These are phyloP conservation scores for Sprattus sprattus DNA, from an alignment of 2,113 vertebrate species.

Conservation along the genomic window DNA sequence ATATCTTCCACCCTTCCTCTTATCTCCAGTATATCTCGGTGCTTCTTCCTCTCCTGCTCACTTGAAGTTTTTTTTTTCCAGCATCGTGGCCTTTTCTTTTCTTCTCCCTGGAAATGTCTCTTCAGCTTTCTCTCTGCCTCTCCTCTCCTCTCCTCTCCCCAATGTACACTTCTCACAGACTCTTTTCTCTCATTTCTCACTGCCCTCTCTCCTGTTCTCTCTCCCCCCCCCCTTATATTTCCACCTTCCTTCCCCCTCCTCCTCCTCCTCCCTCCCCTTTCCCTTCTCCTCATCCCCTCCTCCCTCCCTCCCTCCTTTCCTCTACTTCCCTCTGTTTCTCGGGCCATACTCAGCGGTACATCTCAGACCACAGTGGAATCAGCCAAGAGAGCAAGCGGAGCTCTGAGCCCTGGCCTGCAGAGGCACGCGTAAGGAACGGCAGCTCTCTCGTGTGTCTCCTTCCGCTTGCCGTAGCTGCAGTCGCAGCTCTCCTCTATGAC, in stretches of 20 bases:
- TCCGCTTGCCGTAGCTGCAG: neutral
- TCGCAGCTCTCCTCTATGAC: too few relatives aligned
- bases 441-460: neutral
- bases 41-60: neutral
- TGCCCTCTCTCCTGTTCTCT: neutral
- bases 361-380: neutral
- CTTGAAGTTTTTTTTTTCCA: too few relatives aligned
- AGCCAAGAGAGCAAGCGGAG: neutral
- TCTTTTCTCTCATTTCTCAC: neutral
- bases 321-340: neutral
- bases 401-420: too few relatives aligned
- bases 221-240: too few relatives aligned
- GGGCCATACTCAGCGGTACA: neutral
- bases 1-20: too few relatives aligned
- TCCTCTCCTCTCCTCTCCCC: neutral
- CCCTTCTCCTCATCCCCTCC: conserved; percentile 2
- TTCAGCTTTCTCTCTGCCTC: neutral
- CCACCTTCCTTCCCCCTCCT: neutral
- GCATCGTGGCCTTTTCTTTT: too few relatives aligned
- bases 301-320: too few relatives aligned
- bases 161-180: neutral
- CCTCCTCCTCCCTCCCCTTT: neutral
- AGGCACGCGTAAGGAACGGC: too few relatives aligned
- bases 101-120: neutral
- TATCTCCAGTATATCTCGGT: neutral